Percentiles rank a stretch among this genome's conserved stretches.
Conservation (phyloP, 1,140 invertebrate species). For the Anadara kagoshimensis region DNA sequence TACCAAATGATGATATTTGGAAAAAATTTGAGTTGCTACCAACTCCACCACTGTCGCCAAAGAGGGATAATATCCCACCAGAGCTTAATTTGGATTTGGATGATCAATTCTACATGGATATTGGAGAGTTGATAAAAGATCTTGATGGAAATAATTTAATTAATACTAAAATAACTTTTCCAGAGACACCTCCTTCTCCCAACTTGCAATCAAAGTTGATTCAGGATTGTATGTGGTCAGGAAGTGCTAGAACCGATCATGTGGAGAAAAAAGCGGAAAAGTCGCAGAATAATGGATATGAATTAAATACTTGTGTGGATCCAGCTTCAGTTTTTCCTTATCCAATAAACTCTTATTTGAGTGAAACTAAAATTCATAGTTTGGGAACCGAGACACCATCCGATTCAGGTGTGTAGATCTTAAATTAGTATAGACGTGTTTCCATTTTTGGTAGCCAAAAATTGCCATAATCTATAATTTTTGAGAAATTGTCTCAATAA, state of each 20-base stretch:
- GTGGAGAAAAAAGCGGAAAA: constrained; percentile 27
- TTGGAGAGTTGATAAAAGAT: constrained; percentile 40
- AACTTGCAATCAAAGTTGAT: constrained; percentile 60
- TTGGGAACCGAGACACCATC: constrained; percentile 87
- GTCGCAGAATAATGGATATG: constrained; percentile 4
- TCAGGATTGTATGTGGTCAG: constrained; percentile 83
- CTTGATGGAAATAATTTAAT: constrained; percentile 21
- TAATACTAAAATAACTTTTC: constrained; percentile 38
- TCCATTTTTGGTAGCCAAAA: background rate
- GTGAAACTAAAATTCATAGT: constrained; percentile 76
- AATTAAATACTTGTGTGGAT: constrained; percentile 57
- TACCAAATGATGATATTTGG: constrained; percentile 75
- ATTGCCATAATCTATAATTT: background rate
- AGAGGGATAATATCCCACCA: constrained; percentile 51
- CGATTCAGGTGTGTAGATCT: constrained; percentile 85
- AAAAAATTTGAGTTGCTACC: constrained; percentile 76
- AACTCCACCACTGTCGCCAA: constrained; percentile 66
- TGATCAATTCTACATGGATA: constrained; percentile 32
- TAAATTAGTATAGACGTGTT: background rate
- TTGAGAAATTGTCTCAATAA: no score
- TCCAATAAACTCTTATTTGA: constrained; percentile 44
- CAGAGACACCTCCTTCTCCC: constrained; percentile 47
- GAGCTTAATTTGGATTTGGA: constrained; percentile 44
- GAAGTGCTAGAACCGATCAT: constrained; percentile 55
- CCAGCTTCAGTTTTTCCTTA: constrained; percentile 66